Conservation (phyloP, 2,113 vertebrate species). For the Nothoprocta pentlandii region DNA sequence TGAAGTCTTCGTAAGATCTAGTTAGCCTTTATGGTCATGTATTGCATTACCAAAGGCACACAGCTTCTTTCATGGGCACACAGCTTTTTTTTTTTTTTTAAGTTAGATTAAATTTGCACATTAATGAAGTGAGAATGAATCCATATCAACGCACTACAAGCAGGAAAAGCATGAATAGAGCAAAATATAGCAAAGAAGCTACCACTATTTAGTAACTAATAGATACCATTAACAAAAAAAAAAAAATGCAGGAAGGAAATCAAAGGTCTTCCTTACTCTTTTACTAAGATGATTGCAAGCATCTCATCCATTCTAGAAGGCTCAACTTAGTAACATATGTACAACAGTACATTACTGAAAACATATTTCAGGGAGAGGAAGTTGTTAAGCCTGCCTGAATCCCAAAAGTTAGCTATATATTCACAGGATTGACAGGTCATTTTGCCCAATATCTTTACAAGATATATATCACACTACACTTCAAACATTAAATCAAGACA, state of each 20-base stretch:
- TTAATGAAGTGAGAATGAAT: neutral
- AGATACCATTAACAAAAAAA: neutral
- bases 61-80: no score
- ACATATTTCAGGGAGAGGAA: neutral
- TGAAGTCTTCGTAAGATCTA: no score
- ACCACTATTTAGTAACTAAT: neutral
- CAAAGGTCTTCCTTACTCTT: neutral
- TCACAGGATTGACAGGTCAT: neutral
- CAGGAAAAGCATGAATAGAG: neutral
- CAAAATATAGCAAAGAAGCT: neutral
- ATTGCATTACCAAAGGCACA: no score
- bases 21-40: no score
- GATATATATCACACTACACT: fast-evolving
- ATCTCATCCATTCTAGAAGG: neutral
- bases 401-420: neutral
- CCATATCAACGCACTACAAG: neutral
- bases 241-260: neutral
- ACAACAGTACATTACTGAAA: neutral
- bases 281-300: neutral
- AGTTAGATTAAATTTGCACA: no score
- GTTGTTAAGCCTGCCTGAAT: neutral
- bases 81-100: no score
- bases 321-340: neutral
- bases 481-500: neutral
- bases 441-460: neutral